Percentiles rank a stretch among this genome's conserved stretches.
Evolutionary conservation across 1,140 invertebrate genomes (phyloP).

Genomic region (Oedothorax gibbosus): DNA sequence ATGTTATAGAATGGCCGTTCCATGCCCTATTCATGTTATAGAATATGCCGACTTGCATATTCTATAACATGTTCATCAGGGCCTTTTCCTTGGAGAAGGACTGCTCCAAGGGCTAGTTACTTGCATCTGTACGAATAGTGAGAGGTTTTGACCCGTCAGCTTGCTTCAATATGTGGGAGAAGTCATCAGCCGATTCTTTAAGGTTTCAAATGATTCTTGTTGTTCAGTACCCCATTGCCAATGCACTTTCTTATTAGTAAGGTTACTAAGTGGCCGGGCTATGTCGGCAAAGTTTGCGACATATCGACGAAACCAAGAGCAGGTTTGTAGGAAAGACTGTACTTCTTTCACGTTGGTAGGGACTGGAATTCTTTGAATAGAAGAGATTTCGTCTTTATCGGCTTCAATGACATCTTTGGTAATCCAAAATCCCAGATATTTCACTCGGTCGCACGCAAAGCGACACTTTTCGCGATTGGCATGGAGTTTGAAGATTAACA

Average conservation of each 20-base stretch:
- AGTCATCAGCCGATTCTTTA: slow-evolving; percentile 61
- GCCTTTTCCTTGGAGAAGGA: too few species aligned
- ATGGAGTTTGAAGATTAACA: slow-evolving; percentile 23
- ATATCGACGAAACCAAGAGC: slow-evolving; percentile 62
- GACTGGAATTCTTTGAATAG: too few species aligned
- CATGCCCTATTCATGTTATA: too few species aligned
- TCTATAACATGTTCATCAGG: too few species aligned
- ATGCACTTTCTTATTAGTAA: slow-evolving; percentile 10
- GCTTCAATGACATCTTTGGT: slow-evolving; percentile 61
- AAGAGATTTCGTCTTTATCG: too few species aligned
- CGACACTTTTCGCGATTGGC: slow-evolving; percentile 15
- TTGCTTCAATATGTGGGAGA: neutral
- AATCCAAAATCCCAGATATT: slow-evolving; percentile 4
- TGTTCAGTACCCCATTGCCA: slow-evolving; percentile 55
- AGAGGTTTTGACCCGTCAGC: too few species aligned
- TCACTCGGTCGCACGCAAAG: slow-evolving; percentile 9
- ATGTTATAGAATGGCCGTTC: too few species aligned
- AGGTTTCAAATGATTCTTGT: slow-evolving; percentile 57
- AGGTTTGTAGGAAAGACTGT: too few species aligned
- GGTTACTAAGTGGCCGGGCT: slow-evolving; percentile 50
- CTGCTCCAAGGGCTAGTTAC: too few species aligned
- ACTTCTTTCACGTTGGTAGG: too few species aligned
- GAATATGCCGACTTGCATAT: too few species aligned
- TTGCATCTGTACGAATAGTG: too few species aligned
- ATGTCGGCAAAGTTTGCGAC: slow-evolving; percentile 63